A percentile compares a stretch with the other conserved stretches of the same genome.
These are phyloP conservation scores for Falcaria lacertinaria DNA, from an alignment of 2,888 invertebrate genomes.

Conservation along the genomic window DNA sequence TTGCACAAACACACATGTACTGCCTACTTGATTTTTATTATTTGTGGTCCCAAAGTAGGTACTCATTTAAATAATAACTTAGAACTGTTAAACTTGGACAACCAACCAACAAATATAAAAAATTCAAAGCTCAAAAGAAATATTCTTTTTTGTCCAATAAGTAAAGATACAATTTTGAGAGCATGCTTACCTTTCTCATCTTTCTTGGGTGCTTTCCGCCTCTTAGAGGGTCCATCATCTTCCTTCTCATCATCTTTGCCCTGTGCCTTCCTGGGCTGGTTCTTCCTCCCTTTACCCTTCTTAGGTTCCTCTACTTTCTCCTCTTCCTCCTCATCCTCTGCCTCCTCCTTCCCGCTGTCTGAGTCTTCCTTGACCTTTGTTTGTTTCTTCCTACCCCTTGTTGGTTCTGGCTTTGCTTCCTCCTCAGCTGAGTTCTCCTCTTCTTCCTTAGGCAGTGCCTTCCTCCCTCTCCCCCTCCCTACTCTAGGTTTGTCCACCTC, in stretches of 20 bases:
- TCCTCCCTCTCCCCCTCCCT: conserved; percentile 52
- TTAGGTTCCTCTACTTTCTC: conserved; percentile 41
- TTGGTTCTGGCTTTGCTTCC: conserved; percentile 36
- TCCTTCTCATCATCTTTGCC: conserved; percentile 47
- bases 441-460: conserved; percentile 43
- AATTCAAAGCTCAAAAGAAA: too few relatives aligned
- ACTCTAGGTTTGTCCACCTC: conserved; percentile 48
- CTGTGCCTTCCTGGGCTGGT: conserved; percentile 48
- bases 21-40: too few relatives aligned
- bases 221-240: conserved; percentile 43
- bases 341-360: conserved; percentile 17
- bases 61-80: too few relatives aligned
- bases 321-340: conserved; percentile 16
- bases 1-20: too few relatives aligned
- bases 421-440: conserved; percentile 40
- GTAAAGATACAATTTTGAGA: too few relatives aligned
- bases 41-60: too few relatives aligned
- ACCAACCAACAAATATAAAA: too few relatives aligned
- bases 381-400: conserved; percentile 31
- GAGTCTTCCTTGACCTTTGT: conserved; percentile 28
- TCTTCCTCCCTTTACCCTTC: conserved; percentile 58
- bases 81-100: too few relatives aligned
- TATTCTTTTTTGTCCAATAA: too few relatives aligned
- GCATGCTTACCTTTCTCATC: conserved; percentile 53
- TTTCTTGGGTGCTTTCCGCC: conserved; percentile 49